Percentiles rank a stretch among this genome's conserved stretches.
These are phyloP conservation scores for Merops nubicus DNA, from an alignment of 2,113 vertebrate species.

Conservation along the genomic window DNA sequence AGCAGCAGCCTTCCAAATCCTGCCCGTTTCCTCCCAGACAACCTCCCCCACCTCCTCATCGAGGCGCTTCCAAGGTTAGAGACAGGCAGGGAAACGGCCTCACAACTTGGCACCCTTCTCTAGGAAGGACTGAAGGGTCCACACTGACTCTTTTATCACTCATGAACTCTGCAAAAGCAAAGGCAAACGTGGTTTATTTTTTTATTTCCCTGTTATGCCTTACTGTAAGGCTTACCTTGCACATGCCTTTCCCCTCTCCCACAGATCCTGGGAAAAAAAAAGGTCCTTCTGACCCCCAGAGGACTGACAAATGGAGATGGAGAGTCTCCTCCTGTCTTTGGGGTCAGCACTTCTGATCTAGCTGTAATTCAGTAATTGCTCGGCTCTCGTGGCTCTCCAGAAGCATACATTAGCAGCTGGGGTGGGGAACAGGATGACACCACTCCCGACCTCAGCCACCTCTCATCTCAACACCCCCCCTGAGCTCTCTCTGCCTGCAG, in stretches of 20 bases:
- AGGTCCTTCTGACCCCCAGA: background rate
- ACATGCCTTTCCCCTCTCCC: background rate
- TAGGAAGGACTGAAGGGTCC: rapidly evolving
- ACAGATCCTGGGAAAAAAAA: background rate
- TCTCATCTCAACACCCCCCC: background rate
- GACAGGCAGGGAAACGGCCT: background rate
- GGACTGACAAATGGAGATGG: conserved; percentile 37
- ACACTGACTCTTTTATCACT: background rate
- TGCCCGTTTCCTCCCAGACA: background rate
- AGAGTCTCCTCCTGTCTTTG: conserved; percentile 16
- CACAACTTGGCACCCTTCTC: background rate
- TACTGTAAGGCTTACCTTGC: background rate
- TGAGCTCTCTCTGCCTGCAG: background rate
- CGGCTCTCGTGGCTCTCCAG: background rate
- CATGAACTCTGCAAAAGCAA: background rate
- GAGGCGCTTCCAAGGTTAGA: background rate
- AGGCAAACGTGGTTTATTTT: background rate
- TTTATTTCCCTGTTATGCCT: background rate
- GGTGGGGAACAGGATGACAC: background rate
- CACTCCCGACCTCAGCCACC: background rate
- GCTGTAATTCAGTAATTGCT: conserved; percentile 25
- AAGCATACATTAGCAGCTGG: background rate
- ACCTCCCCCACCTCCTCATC: background rate
- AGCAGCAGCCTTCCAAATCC: background rate
- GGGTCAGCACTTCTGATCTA: conserved; percentile 59